Conservation (phyloP, 2,888 invertebrate species). For the Spilarctia lutea region DNA sequence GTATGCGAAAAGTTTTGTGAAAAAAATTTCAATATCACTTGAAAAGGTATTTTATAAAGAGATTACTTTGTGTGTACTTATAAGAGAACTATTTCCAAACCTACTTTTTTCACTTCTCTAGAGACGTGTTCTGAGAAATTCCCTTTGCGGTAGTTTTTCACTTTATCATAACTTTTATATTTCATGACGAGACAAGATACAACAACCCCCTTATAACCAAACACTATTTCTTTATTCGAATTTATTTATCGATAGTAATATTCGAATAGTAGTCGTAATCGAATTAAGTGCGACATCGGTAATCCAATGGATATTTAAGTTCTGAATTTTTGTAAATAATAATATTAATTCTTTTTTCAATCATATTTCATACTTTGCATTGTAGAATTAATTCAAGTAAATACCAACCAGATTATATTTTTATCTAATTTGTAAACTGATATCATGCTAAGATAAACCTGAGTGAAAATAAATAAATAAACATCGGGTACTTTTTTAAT, state of each 20-base stretch:
- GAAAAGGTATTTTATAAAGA: neutral
- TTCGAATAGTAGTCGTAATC: conserved; percentile 14
- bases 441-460: no score
- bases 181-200: conserved; percentile 62
- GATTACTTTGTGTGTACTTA: conserved; percentile 16
- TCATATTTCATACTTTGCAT: neutral
- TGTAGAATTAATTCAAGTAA: no score
- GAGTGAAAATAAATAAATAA: no score
- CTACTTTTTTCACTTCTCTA: conserved; percentile 46
- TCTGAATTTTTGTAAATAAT: no score
- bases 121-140: conserved; percentile 45
- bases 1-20: no score
- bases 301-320: no score
- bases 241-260: conserved; percentile 28
- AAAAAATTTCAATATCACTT: neutral
- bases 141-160: conserved; percentile 63
- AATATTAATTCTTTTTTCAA: no score
- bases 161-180: conserved; percentile 68
- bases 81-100: conserved; percentile 30
- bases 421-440: no score
- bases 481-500: no score
- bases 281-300: neutral
- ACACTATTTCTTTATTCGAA: conserved; percentile 39
- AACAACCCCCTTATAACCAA: conserved; percentile 32
- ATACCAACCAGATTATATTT: no score